These are phyloP conservation scores for Pachyrhynchus sulphureomaculatus DNA, from an alignment of 1,140 invertebrate species.

Conservation along the genomic window DNA sequence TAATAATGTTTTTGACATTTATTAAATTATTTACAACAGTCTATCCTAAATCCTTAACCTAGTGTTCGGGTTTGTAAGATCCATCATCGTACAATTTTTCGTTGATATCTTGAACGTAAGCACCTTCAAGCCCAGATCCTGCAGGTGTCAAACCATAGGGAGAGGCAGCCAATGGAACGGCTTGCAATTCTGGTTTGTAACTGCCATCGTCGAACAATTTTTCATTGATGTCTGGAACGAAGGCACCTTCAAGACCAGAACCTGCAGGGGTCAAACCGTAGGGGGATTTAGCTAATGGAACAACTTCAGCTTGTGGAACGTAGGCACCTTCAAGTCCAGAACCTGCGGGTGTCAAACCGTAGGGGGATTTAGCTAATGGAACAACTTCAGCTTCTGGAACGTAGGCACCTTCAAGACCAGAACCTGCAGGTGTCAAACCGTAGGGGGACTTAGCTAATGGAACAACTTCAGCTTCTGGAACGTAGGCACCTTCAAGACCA, in stretches of 20 bases:
- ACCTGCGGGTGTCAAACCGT: constrained; percentile 39
- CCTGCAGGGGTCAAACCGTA: constrained; percentile 38
- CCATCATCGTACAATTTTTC: constrained; percentile 45
- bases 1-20: neutral
- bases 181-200: constrained; percentile 34
- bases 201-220: too few relatives aligned
- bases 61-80: constrained; percentile 41
- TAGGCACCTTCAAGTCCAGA: constrained; percentile 43
- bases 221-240: too few relatives aligned
- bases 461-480: constrained; percentile 34
- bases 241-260: constrained; percentile 39
- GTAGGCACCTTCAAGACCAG: constrained; percentile 40
- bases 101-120: constrained; percentile 38
- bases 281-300: constrained; percentile 34
- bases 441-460: constrained; percentile 35
- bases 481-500: constrained; percentile 42
- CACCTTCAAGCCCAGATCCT: constrained; percentile 40
- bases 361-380: constrained; percentile 38
- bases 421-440: constrained; percentile 37
- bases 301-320: constrained; percentile 35
- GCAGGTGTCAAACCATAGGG: constrained; percentile 38
- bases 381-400: constrained; percentile 37
- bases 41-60: constrained; percentile 7
- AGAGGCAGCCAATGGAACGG: too few relatives aligned
- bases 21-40: constrained; percentile 20